These are phyloP conservation scores for Ooceraea biroi DNA, from an alignment of 1,140 invertebrate genomes.

Conservation along the genomic window DNA sequence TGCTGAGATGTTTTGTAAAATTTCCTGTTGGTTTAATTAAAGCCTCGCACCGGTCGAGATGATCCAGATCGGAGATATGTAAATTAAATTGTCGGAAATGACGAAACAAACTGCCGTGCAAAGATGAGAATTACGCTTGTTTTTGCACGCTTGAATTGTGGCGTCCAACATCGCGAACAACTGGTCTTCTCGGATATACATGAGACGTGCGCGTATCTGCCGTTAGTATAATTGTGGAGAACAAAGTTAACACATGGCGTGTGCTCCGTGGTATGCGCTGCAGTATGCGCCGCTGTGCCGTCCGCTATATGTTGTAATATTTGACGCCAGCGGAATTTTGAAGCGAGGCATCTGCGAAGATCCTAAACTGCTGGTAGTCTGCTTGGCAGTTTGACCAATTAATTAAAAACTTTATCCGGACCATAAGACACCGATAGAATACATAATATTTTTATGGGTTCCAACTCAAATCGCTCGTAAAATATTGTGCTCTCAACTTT, in stretches of 20 bases:
- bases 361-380: conserved; percentile 5
- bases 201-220: not conserved
- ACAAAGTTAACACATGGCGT: conserved; percentile 27
- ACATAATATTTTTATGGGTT: too few relatives aligned
- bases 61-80: conserved; percentile 48
- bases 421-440: not conserved
- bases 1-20: conserved; percentile 47
- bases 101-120: not conserved
- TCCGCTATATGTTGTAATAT: conserved; percentile 9
- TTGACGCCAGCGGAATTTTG: conserved; percentile 37
- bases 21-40: conserved; percentile 65
- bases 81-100: conserved; percentile 41
- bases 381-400: conserved; percentile 17
- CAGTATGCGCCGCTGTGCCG: conserved; percentile 5
- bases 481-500: too few relatives aligned
- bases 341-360: not conserved
- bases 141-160: conserved; percentile 43
- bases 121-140: conserved; percentile 32
- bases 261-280: not conserved
- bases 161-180: not conserved
- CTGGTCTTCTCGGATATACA: not conserved
- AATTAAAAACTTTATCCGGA: conserved; percentile 24
- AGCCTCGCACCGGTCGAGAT: conserved; percentile 3
- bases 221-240: conserved; percentile 28
- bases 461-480: too few relatives aligned